These are phyloP conservation scores for Rhadinocentrus ornatus DNA, from an alignment of 2,797 vertebrate genomes.

Conservation along the genomic window DNA sequence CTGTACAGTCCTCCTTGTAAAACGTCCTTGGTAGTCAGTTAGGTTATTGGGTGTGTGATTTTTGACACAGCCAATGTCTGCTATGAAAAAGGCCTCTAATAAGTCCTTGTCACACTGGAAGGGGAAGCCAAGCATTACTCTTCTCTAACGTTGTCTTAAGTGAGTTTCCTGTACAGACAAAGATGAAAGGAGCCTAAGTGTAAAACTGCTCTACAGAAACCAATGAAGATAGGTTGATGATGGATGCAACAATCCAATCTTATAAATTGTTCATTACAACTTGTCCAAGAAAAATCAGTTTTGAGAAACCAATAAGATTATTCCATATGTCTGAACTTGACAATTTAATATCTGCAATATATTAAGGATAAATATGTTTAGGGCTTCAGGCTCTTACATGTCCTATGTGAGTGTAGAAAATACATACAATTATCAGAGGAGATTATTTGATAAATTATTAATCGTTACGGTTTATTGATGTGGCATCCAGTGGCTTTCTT, in stretches of 20 bases:
- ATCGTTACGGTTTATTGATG: conserved; percentile 25
- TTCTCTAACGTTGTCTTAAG: neutral
- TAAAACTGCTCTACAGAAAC: neutral
- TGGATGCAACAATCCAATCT: neutral
- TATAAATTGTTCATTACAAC: neutral
- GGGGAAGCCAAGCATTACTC: neutral
- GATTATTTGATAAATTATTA: conserved; percentile 55
- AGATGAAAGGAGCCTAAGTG: neutral
- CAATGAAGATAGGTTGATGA: neutral
- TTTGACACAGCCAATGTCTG: neutral
- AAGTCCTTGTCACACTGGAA: neutral
- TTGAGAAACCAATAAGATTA: neutral
- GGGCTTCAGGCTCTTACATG: conserved; percentile 7
- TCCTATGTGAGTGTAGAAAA: conserved; percentile 21
- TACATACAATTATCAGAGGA: conserved; percentile 26
- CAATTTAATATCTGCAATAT: conserved; percentile 1
- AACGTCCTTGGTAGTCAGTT: neutral
- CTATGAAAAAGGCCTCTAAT: neutral
- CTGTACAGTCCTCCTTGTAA: neutral
- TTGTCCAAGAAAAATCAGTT: neutral
- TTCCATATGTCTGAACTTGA: neutral
- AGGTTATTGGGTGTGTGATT: neutral
- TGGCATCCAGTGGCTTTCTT: conserved; percentile 33
- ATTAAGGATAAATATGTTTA: conserved; percentile 2
- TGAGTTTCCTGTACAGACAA: neutral